Evolutionary conservation across 1,140 invertebrate species (phyloP), one percentile per base, ranked within the genome.

Genomic region (Cydia strobilella): DNA sequence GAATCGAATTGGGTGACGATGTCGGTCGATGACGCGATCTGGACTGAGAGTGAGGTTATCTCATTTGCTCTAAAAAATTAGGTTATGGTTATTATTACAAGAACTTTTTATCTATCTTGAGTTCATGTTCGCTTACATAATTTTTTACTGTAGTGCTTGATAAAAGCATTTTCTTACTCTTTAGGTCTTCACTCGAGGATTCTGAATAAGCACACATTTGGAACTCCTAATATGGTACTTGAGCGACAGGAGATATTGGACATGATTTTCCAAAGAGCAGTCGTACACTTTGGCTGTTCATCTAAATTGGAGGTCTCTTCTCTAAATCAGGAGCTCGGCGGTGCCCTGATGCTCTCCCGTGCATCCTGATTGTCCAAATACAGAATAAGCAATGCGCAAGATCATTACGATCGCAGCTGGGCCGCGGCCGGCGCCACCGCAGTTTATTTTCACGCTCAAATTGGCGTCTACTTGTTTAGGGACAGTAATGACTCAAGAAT

Each of bases 401-500:
- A 69, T 69, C 65, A 35, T 69, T 69, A 69, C 65, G 31, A 69
- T 39, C 65, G 31, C 65, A 69, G 27, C 27, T 39, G 65, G 31
- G 31, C 65, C n/a, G 65, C 27, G 63, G 27, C 27, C 31, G 65
- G 65, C 65, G 65, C 65, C 65, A 69, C 65, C 12, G 27, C n/a
- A 12, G 65, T 69, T 66, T 69, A 35, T 69, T 69, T 69, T 69
- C 65, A 35, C 65, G 27, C 65, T 69, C 65, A 69, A 69, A 69
- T 69, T 69, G 65, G 65, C 65, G 65, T 69, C 65, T 31, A 42
- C 65, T 69, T 69, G 65, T 66, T 66, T 66, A 66, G 65, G 63
- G 65, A 69, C 31, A 69, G 65, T 69, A 69, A 69, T 69, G 65
- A 69, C 65, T 69, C 65, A 69, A 65, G 27, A 35, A 69, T 69